Evolutionary conservation across 2,113 vertebrate species (phyloP), one percentile per base, ranked within the genome.

Genomic region (Corythornis madagascariensis): DNA sequence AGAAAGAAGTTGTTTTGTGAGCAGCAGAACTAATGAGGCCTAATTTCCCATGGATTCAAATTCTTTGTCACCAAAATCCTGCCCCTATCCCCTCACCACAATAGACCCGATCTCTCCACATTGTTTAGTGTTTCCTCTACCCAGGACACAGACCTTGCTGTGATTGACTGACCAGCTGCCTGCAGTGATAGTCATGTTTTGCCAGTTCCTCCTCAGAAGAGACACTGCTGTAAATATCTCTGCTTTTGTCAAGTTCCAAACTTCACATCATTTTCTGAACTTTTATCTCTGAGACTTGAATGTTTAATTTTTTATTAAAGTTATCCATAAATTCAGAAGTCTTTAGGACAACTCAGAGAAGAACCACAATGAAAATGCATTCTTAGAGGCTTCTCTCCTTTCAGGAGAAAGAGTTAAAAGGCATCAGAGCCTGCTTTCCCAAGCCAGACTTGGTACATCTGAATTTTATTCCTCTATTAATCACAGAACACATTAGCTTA

Each of bases 11-110:
- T 33, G 29, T 47, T 78, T 55, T 60, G 47, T 60, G 61, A 94
- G 57, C 57, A 92, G 91, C 83, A 92, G 83, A 94, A 88, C 80
- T 86, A 93, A 90, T n/a, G 38, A 83, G 66, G 50, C 31, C 38
- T 63, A 52, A 83, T 71, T 88, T 95, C 86, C 15, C 83, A 86
- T 64, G 85, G 83, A 88, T 88, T 92, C 33, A 66, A 63, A 21
- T 60, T 59, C 72, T 86, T 91, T 60, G 65, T 26, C 69, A 52
- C 65, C 33, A 61, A 55, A 71, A 66, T 38, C 69, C 83, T 76
- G 9, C n/a, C 50, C 40, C 59, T 16, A 24, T n/a, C 42, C 76
- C 25, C 38, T 74, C 85, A 42, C 8, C 40, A 53, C 63, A 83
- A 57, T 2, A 45, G 42, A 31, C 43, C 29, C 8, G 4, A 25